Evolutionary conservation across 2,113 vertebrate species (phyloP), one percentile per base, ranked within the genome.

Genomic region (human (Homo sapiens)): DNA sequence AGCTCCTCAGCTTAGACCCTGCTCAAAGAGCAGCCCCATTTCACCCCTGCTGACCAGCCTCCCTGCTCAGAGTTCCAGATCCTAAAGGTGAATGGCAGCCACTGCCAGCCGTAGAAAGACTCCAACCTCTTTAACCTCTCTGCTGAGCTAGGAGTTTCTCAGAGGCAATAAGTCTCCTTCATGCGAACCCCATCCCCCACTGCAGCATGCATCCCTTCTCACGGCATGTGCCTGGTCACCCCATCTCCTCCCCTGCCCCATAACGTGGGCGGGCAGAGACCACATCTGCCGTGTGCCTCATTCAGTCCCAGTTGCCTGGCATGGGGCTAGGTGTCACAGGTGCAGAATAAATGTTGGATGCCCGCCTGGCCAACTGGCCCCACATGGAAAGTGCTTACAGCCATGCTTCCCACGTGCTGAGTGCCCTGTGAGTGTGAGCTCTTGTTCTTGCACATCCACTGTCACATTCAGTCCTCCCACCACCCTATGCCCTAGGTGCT

Each of bases 401-500:
- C 5, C 4, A 23, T 14, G 14, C 25, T 70, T n/a, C 64, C 16
- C 89, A n/a, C 0, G 0, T 30, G 35, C 55, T 0, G 23, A 35
- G 40, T 3, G 40, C 75, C 88, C 80, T 12, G 8, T 13, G 75
- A 90, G 92, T 25, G 30, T 40, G 11, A 38, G 59, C 45, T 52
- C 93, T 35, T 17, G 25, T 16, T 81, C 59, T n/a, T 20, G 27
- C 32, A 6, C 20, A 1, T 23, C n/a, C 2, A 3, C n/a, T 8
- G 22, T 35, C 70, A 83, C 76, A 14, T 73, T 32, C 6, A 2
- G 3, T 3, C 70, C 52, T 82, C 81, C 94, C 35, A 20, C 66
- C 50, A 27, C 89, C 68, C 79, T 10, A 7, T 0, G n/a, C 55
- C 55, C 20, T 40, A 18, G 48, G 40, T 38, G 38, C 76, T 50